A percentile compares a stretch with the other conserved stretches of the same genome.
These are phyloP conservation scores for Varroa destructor DNA, from an alignment of 1,140 invertebrate genomes.

Conservation along the genomic window DNA sequence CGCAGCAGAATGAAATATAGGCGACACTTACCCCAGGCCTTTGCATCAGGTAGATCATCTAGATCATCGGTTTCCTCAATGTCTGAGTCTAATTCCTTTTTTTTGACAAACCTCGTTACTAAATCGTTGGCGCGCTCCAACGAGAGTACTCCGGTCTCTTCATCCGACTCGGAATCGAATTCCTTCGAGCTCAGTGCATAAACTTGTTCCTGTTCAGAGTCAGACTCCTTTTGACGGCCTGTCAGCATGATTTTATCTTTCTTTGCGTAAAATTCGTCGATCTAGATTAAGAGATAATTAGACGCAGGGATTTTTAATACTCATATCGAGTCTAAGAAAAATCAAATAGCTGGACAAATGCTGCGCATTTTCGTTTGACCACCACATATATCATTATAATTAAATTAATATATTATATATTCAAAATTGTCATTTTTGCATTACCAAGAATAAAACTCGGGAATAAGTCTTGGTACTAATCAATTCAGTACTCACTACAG, in stretches of 20 bases:
- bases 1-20: too few relatives aligned
- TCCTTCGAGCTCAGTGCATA: constrained; percentile 2
- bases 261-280: constrained; percentile 14
- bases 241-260: constrained; percentile 18
- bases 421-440: too few relatives aligned
- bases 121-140: constrained; percentile 3
- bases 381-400: not conserved
- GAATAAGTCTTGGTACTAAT: too few relatives aligned
- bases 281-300: not conserved
- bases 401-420: too few relatives aligned
- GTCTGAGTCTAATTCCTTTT: constrained; percentile 21
- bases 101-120: constrained; percentile 13
- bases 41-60: constrained; percentile 54
- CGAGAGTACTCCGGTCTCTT: not conserved
- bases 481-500: too few relatives aligned
- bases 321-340: too few relatives aligned
- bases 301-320: not conserved
- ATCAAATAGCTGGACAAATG: too few relatives aligned
- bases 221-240: not conserved
- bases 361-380: not conserved
- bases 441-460: too few relatives aligned
- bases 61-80: not conserved
- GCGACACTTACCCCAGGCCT: constrained; percentile 60
- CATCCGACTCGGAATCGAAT: not conserved
- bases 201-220: constrained; percentile 13